Conservation (phyloP, 2,797 vertebrate species). For the Thunnus albacares region DNA sequence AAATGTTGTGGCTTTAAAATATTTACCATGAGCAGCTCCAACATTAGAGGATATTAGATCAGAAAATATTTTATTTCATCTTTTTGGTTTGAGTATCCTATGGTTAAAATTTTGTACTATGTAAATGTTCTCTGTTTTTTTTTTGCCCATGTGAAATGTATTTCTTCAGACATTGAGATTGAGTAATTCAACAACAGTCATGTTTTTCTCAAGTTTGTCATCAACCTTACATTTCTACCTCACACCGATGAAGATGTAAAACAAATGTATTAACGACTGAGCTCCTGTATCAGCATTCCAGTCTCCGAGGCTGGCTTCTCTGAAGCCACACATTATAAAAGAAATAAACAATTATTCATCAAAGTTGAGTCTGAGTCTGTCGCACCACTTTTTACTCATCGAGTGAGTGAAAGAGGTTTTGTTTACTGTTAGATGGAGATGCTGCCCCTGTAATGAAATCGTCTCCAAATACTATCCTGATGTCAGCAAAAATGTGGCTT, state of each 20-base stretch:
- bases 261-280: constrained; percentile 72
- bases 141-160: constrained; percentile 55
- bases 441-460: background rate
- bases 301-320: constrained; percentile 67
- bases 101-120: constrained; percentile 63
- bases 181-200: constrained; percentile 51
- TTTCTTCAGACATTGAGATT: constrained; percentile 53
- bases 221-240: constrained; percentile 83
- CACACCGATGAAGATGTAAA: constrained; percentile 68
- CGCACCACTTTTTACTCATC: background rate
- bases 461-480: background rate
- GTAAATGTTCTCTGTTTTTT: constrained; percentile 53
- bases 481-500: background rate
- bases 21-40: constrained; percentile 87
- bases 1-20: constrained; percentile 92
- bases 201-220: constrained; percentile 69
- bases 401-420: background rate
- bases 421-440: background rate
- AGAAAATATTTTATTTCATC: constrained; percentile 39
- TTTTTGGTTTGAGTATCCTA: constrained; percentile 56
- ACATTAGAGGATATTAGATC: constrained; percentile 76
- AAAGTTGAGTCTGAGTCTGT: constrained; percentile 40
- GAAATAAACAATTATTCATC: constrained; percentile 78
- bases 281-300: constrained; percentile 77
- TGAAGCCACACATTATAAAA: constrained; percentile 62